Conservation (phyloP, 1,140 invertebrate genomes). For the Tyrophagus putrescentiae region DNA sequence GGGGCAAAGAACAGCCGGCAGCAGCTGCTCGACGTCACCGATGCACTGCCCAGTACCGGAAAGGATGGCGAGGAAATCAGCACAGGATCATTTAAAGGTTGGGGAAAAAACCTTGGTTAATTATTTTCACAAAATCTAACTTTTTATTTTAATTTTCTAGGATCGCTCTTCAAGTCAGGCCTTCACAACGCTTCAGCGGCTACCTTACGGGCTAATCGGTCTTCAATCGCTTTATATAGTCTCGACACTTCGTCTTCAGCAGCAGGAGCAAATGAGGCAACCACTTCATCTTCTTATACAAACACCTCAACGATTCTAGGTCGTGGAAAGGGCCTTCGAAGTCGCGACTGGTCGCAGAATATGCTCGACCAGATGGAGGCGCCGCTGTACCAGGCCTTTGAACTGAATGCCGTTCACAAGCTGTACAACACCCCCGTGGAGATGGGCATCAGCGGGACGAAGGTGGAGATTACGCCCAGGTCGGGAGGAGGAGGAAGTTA, state of each 20-base stretch:
- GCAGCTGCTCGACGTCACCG: too few species aligned
- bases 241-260: too few species aligned
- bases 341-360: not conserved
- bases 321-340: too few species aligned
- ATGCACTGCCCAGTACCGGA: too few species aligned
- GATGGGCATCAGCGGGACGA: constrained; percentile 70
- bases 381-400: constrained; percentile 65
- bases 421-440: constrained; percentile 65
- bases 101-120: not conserved
- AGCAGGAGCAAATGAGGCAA: too few species aligned
- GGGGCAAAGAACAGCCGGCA: too few species aligned
- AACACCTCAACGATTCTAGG: too few species aligned
- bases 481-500: too few species aligned
- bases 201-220: constrained; percentile 5
- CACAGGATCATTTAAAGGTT: not conserved
- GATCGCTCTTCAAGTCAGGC: not conserved
- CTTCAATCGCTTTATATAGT: not conserved
- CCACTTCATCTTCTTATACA: too few species aligned
- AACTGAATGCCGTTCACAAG: constrained; percentile 59
- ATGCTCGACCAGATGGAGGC: constrained; percentile 55
- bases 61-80: too few species aligned
- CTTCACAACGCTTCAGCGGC: too few species aligned
- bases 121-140: not conserved
- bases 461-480: constrained; percentile 74
- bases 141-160: not conserved